Conservation (phyloP, 1,140 invertebrate species). For the Vanessa tameamea region DNA sequence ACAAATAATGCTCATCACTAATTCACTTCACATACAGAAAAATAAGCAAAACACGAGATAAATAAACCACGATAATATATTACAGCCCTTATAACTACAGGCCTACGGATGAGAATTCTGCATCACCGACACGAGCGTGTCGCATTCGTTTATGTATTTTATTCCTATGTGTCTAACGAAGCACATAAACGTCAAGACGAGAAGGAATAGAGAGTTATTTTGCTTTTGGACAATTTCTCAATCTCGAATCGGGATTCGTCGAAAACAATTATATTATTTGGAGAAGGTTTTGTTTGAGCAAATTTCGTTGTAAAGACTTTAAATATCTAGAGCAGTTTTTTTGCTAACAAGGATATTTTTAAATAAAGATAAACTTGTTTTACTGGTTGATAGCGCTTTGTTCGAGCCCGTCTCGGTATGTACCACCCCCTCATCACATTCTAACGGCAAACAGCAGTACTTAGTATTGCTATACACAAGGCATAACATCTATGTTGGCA, state of each 20-base stretch:
- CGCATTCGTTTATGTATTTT: neutral
- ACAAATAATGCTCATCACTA: slow-evolving; percentile 2
- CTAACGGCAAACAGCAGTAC: no score
- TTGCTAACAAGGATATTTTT: no score
- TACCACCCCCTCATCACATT: no score
- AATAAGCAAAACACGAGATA: slow-evolving; percentile 1
- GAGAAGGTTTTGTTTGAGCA: neutral
- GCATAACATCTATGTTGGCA: no score
- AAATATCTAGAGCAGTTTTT: no score
- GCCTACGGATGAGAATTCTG: neutral
- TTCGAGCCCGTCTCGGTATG: no score
- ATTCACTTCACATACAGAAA: slow-evolving; percentile 7
- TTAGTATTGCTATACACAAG: no score
- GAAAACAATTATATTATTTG: neutral
- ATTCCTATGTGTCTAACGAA: slow-evolving; percentile 1
- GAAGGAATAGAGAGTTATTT: neutral
- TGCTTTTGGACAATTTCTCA: neutral
- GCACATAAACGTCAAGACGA: slow-evolving; percentile 7
- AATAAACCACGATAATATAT: neutral
- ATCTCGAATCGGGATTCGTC: neutral
- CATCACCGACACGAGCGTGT: neutral
- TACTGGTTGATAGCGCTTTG: no score
- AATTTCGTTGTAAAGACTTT: neutral
- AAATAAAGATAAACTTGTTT: no score
- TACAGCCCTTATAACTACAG: neutral